Conservation (phyloP, 2,888 invertebrate genomes). For the Aleiodes leptofemur region DNA sequence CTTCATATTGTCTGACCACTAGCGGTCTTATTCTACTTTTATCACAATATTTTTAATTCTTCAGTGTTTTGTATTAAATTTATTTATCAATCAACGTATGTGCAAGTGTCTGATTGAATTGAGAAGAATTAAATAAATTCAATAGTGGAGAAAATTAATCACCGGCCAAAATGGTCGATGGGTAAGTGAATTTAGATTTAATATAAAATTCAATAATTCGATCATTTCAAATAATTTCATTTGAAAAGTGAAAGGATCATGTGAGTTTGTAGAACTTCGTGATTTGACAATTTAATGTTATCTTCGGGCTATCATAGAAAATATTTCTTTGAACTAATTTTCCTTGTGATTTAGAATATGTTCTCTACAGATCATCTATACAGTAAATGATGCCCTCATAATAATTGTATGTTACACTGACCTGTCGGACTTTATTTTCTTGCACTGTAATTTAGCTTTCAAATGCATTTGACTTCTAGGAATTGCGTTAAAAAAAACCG, state of each 20-base stretch:
- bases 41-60: neutral
- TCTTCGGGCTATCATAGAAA: neutral
- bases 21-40: conserved; percentile 10
- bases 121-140: conserved; percentile 8
- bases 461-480: too few relatives aligned
- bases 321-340: too few relatives aligned
- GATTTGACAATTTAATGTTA: conserved; percentile 1
- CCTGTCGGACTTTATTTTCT: too few relatives aligned
- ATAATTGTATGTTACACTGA: too few relatives aligned
- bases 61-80: neutral
- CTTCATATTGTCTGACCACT: conserved; percentile 6
- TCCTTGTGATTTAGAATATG: too few relatives aligned
- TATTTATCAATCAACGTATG: neutral
- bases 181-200: conserved; percentile 26
- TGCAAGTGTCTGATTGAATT: neutral
- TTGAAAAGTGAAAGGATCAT: neutral
- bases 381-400: too few relatives aligned
- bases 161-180: conserved; percentile 31
- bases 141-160: neutral
- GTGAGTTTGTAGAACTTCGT: neutral
- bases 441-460: too few relatives aligned
- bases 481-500: too few relatives aligned
- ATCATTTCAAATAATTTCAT: neutral
- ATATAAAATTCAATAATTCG: neutral
- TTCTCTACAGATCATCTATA: too few relatives aligned